phyloP scores from a whole-genome alignment of 2,888 invertebrate species.

The Epinotia nisella region DNA sequence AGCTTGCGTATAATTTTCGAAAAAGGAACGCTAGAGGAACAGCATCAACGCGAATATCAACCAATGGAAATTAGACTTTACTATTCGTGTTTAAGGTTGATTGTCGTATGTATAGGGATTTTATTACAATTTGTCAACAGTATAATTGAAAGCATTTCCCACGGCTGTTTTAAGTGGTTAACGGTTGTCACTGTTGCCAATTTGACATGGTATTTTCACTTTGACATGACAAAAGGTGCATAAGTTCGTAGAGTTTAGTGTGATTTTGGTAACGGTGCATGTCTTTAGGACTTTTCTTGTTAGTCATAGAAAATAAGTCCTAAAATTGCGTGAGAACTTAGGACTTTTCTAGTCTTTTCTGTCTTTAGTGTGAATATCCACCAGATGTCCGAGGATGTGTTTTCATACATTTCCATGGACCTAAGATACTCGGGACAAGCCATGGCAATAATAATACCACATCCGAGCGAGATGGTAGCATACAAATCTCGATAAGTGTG shows the following conservation, averaged over 20 bases:
- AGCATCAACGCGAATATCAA: not conserved
- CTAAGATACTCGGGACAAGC: no score
- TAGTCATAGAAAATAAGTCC: not conserved
- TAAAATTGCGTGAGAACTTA: not conserved
- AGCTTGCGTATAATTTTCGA: not conserved
- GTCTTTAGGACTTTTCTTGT: no score
- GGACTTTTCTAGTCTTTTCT: no score
- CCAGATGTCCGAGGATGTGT: no score
- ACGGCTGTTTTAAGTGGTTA: slow-evolving; percentile 20
- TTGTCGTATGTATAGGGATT: not conserved
- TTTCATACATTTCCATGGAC: no score
- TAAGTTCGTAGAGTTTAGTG: not conserved
- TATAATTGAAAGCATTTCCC: slow-evolving; percentile 39
- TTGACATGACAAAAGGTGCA: slow-evolving; percentile 1
- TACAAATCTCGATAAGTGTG: no score
- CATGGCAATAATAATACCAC: no score
- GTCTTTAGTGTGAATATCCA: no score
- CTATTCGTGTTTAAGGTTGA: not conserved
- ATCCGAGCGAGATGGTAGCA: no score
- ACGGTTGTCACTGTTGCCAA: slow-evolving; percentile 8
- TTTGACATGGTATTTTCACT: slow-evolving; percentile 12
- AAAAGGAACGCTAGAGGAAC: slow-evolving; percentile 9
- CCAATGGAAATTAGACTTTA: not conserved
- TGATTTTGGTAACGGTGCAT: not conserved
- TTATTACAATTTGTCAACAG: slow-evolving; percentile 37